Conservation (phyloP, 2,113 vertebrate genomes). For the Corythornis vintsioides region DNA sequence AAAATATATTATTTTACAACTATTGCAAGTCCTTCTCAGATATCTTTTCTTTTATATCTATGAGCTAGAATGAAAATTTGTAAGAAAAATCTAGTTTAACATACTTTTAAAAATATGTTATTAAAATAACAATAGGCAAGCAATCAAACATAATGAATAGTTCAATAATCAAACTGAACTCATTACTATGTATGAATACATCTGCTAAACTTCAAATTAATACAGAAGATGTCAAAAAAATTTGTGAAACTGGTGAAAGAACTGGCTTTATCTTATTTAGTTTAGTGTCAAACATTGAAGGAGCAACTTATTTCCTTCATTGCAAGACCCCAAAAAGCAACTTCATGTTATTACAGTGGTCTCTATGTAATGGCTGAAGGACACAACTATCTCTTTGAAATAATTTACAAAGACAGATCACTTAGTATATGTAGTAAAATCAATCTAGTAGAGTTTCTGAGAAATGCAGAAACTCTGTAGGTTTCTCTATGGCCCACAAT, state of each 20-base stretch:
- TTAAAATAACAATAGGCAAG: background rate
- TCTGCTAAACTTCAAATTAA: background rate
- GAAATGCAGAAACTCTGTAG: background rate
- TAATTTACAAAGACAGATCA: background rate
- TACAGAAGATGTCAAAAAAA: background rate
- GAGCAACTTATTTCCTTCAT: background rate
- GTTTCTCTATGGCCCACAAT: background rate
- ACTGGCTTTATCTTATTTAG: background rate
- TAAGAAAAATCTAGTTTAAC: background rate
- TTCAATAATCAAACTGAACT: background rate
- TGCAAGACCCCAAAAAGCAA: background rate
- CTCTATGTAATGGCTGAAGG: background rate
- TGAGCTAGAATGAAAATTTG: background rate
- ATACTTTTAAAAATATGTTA: background rate
- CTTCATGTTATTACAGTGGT: background rate
- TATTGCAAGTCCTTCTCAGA: background rate
- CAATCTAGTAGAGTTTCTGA: background rate
- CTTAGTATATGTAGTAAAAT: background rate
- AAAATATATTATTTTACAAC: background rate
- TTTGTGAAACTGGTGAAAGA: background rate
- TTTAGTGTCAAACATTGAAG: background rate
- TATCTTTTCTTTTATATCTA: background rate
- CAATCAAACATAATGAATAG: background rate
- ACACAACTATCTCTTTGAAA: background rate
- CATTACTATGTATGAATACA: background rate